Conservation (phyloP, 1,140 invertebrate species). For the Sipha flava region DNA sequence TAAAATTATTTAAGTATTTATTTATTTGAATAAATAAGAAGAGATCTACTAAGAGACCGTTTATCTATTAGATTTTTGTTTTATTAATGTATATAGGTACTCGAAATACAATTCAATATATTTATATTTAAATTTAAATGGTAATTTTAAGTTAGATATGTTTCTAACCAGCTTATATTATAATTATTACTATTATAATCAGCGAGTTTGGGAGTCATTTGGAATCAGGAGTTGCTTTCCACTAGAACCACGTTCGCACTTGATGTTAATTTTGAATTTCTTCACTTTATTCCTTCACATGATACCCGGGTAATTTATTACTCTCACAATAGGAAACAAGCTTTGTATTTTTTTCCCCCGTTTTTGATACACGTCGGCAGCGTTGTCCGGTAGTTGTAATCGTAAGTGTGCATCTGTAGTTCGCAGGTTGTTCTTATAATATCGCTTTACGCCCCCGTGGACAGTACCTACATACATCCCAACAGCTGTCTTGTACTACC, state of each 20-base stretch:
- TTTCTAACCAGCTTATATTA: too few relatives aligned
- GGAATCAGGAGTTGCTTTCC: background rate
- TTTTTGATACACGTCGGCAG: background rate
- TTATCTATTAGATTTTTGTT: too few relatives aligned
- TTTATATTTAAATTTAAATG: too few relatives aligned
- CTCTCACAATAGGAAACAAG: background rate
- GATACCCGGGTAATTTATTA: background rate
- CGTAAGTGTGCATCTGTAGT: slow-evolving; percentile 7
- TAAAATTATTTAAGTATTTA: too few relatives aligned
- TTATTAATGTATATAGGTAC: too few relatives aligned
- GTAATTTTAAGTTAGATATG: too few relatives aligned
- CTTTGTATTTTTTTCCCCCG: background rate
- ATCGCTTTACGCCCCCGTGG: background rate
- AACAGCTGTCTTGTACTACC: background rate
- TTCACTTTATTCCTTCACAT: background rate
- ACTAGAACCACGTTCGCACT: background rate
- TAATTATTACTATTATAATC: too few relatives aligned
- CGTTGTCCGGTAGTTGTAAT: slow-evolving; percentile 7
- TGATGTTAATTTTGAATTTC: background rate
- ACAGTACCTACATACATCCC: background rate
- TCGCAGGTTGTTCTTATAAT: slow-evolving; percentile 9
- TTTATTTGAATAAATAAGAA: too few relatives aligned
- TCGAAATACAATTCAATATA: too few relatives aligned
- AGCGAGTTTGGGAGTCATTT: too few relatives aligned
- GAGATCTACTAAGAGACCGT: too few relatives aligned